These are phyloP conservation scores for Leptocoma aspasia DNA, from an alignment of 2,113 vertebrate genomes.

Conservation along the genomic window DNA sequence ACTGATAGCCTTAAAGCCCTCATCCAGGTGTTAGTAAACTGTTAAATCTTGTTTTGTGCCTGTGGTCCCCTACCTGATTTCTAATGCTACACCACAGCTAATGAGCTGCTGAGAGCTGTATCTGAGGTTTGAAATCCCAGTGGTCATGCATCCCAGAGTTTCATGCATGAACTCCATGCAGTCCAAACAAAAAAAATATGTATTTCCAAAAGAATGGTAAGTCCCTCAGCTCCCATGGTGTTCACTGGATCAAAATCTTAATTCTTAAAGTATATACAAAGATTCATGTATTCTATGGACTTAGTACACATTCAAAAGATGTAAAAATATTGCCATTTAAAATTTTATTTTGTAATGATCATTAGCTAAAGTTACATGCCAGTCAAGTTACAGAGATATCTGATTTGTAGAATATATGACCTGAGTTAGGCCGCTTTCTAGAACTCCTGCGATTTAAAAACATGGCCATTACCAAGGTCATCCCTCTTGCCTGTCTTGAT, in stretches of 20 bases:
- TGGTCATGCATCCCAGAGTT: neutral
- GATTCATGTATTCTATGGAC: rapidly evolving
- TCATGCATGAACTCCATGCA: neutral
- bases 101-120: neutral
- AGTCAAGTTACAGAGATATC: neutral
- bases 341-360: neutral
- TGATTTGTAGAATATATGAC: neutral
- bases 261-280: neutral
- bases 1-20: neutral
- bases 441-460: neutral
- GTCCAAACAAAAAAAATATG: neutral
- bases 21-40: neutral
- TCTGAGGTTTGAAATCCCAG: neutral
- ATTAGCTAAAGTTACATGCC: neutral
- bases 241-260: neutral
- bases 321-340: neutral
- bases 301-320: neutral
- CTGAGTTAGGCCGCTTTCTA: neutral
- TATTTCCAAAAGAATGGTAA: neutral
- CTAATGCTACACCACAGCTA: neutral
- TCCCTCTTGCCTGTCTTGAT: neutral
- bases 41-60: neutral
- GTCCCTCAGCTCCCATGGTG: neutral
- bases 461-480: neutral
- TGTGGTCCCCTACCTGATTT: neutral